Evolutionary conservation across 1,140 invertebrate genomes (phyloP).

Genomic region (Nymphalis io): DNA sequence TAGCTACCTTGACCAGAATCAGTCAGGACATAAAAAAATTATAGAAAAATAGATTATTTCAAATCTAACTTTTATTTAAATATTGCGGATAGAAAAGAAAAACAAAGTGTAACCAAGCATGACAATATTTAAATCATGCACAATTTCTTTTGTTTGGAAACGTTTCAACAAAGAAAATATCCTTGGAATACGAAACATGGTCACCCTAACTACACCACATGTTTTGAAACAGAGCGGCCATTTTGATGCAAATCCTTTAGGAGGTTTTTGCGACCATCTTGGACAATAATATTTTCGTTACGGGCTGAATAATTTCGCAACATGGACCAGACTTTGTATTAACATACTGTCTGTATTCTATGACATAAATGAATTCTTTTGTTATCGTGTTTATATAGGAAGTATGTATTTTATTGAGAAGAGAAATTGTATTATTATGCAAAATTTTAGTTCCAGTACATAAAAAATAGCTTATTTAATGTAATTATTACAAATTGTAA

Average conservation of each 20-base stretch:
- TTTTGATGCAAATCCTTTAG: conserved; percentile 33
- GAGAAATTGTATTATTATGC: too few relatives aligned
- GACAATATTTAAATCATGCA: background rate
- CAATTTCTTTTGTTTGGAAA: background rate
- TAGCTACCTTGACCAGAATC: too few relatives aligned
- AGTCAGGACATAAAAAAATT: too few relatives aligned
- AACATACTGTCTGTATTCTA: conserved; percentile 3
- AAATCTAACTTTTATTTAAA: too few relatives aligned
- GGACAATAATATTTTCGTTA: conserved; percentile 30
- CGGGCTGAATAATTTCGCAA: conserved; percentile 21
- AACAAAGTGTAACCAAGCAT: background rate
- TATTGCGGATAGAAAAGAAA: background rate
- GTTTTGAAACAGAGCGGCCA: conserved; percentile 28
- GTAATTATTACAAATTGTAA: too few relatives aligned
- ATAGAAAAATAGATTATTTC: too few relatives aligned
- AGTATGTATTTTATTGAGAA: conserved; percentile 64
- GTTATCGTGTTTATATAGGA: conserved; percentile 28
- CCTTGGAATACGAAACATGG: background rate
- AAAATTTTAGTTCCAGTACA: too few relatives aligned
- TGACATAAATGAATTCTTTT: conserved; percentile 22
- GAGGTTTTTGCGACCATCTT: conserved; percentile 29
- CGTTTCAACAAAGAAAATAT: background rate
- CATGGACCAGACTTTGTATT: conserved; percentile 19
- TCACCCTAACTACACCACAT: conserved; percentile 26
- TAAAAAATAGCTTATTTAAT: too few relatives aligned